Evolutionary conservation across 2,888 invertebrate species (phyloP).

Genomic region (Acronicta leporina): DNA sequence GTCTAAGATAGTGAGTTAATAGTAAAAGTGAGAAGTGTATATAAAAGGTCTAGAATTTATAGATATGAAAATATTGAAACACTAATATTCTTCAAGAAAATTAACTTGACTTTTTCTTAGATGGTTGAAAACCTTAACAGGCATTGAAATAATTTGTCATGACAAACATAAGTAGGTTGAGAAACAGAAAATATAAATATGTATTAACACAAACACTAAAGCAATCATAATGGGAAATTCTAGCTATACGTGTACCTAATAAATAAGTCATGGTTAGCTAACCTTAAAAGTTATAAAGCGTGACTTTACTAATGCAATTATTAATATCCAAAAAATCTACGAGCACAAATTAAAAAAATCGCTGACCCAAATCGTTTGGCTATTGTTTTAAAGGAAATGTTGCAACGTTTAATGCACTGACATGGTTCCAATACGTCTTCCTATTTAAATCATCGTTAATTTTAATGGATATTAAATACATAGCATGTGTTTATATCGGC

Average conservation of each 20-base stretch:
- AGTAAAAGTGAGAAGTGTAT: too few relatives aligned
- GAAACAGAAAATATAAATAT: too few relatives aligned
- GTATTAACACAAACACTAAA: too few relatives aligned
- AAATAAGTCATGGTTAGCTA: constrained; percentile 25
- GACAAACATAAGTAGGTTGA: too few relatives aligned
- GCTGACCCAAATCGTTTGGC: constrained; percentile 52
- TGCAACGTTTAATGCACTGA: constrained; percentile 62
- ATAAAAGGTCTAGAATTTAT: too few relatives aligned
- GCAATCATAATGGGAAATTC: too few relatives aligned
- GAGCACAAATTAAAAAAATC: constrained; percentile 27
- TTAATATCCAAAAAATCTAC: constrained; percentile 3
- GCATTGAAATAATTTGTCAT: too few relatives aligned
- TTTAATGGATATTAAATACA: constrained; percentile 53
- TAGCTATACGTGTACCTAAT: neutral
- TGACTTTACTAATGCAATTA: constrained; percentile 22
- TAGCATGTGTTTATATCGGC: constrained; percentile 37
- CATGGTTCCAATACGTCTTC: constrained; percentile 47
- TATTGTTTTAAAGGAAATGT: constrained; percentile 62
- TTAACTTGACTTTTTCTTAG: too few relatives aligned
- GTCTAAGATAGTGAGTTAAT: too few relatives aligned
- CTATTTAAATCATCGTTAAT: constrained; percentile 41
- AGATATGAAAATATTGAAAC: too few relatives aligned
- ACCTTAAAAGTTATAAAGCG: constrained; percentile 9
- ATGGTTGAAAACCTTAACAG: too few relatives aligned
- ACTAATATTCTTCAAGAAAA: too few relatives aligned